Percentiles rank a stretch among this genome's conserved stretches.
Conservation (phyloP, 2,888 invertebrate genomes). For the Drosophila kanekoi region DNA sequence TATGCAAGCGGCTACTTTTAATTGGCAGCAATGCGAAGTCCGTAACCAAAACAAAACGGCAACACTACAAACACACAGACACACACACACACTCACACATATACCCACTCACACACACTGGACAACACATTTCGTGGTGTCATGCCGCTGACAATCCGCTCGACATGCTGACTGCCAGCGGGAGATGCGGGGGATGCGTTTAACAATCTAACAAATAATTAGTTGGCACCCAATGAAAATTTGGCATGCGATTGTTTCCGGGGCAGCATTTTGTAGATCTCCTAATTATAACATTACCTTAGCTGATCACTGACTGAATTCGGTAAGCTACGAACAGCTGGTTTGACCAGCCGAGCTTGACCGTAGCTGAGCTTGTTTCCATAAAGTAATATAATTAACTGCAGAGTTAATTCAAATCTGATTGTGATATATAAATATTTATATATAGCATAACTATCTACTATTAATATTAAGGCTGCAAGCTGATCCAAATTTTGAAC, state of each 20-base stretch:
- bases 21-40: conserved; percentile 66
- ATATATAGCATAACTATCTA: too few relatives aligned
- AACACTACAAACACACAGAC: conserved; percentile 19
- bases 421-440: too few relatives aligned
- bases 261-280: conserved; percentile 3
- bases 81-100: conserved; percentile 28
- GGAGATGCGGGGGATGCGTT: neutral
- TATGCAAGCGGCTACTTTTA: conserved; percentile 71
- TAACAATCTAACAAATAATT: conserved; percentile 26
- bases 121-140: conserved; percentile 37
- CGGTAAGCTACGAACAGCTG: neutral
- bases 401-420: too few relatives aligned
- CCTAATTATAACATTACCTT: conserved; percentile 4
- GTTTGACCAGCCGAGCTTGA: neutral
- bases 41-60: conserved; percentile 70
- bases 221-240: conserved; percentile 14
- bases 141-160: conserved; percentile 33
- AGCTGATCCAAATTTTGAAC: too few relatives aligned
- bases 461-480: too few relatives aligned
- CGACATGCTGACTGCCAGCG: conserved; percentile 11
- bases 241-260: conserved; percentile 27
- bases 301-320: neutral
- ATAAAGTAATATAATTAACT: neutral
- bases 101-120: neutral
- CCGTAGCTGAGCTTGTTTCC: neutral